Percentiles rank a stretch among this genome's conserved stretches.
Conservation (phyloP, 2,113 vertebrate species). For the Callorhinus ursinus region DNA sequence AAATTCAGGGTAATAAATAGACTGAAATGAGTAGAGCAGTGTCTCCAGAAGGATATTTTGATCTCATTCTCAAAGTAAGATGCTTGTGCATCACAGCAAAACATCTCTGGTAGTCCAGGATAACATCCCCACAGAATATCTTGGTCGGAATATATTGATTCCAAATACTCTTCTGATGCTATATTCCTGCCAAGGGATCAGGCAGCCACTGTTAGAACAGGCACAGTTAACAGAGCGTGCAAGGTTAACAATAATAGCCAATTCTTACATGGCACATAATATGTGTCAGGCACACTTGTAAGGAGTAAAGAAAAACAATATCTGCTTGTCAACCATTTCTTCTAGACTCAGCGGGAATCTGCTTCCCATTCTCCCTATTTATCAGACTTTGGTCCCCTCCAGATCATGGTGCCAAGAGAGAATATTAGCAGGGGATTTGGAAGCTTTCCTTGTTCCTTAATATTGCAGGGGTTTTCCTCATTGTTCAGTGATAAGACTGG, state of each 20-base stretch:
- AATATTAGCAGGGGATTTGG: not conserved
- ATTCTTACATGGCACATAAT: not conserved
- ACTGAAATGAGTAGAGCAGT: not conserved
- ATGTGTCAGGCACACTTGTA: not conserved
- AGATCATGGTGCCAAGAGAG: not conserved
- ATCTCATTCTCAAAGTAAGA: not conserved
- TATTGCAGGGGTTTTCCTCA: not conserved
- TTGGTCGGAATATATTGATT: not conserved
- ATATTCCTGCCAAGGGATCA: not conserved
- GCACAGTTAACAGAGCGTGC: not conserved
- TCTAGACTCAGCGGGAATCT: not conserved
- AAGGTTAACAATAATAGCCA: not conserved
- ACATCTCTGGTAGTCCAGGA: not conserved
- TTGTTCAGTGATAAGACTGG: not conserved
- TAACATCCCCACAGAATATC: not conserved
- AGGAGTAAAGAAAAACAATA: not conserved
- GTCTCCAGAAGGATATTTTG: conserved; percentile 5
- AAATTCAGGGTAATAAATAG: not conserved
- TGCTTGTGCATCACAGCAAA: not conserved
- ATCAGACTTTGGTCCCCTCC: not conserved
- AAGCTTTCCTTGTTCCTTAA: not conserved
- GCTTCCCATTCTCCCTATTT: not conserved
- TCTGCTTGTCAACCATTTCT: not conserved
- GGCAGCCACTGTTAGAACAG: not conserved
- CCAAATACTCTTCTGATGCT: not conserved